Conservation (phyloP, 2,888 invertebrate genomes). For the Esperia sulphurella region DNA sequence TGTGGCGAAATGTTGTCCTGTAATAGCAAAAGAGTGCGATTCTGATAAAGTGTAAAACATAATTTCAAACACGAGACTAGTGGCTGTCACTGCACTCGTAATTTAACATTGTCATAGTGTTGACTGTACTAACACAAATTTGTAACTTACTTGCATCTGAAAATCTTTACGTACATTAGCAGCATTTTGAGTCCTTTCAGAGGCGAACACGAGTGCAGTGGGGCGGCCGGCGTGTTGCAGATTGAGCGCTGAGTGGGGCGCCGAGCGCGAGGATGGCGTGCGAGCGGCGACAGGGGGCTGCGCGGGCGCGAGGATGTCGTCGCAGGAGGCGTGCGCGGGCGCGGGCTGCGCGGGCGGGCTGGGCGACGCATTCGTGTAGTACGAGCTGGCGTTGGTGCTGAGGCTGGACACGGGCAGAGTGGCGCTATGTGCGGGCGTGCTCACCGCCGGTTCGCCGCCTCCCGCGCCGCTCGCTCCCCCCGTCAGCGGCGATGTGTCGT, state of each 20-base stretch:
- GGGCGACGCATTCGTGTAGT: conserved; percentile 81
- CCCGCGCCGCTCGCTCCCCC: conserved; percentile 37
- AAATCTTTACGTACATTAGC: conserved; percentile 17
- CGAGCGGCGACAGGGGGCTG: conserved; percentile 40
- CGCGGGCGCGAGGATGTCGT: conserved; percentile 65
- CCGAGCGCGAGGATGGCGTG: conserved; percentile 65
- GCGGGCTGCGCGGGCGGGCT: conserved; percentile 70
- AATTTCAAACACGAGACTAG: no score
- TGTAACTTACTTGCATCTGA: neutral
- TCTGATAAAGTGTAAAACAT: no score
- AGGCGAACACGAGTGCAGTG: conserved; percentile 50
- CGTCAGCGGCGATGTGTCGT: conserved; percentile 73
- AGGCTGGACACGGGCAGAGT: conserved; percentile 77
- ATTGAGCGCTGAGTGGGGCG: conserved; percentile 71
- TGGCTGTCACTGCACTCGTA: no score
- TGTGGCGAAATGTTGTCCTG: conserved; percentile 69
- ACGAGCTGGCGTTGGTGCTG: conserved; percentile 75
- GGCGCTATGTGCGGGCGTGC: conserved; percentile 71
- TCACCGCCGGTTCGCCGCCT: conserved; percentile 60
- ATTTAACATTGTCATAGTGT: no score
- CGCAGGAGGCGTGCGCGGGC: conserved; percentile 67
- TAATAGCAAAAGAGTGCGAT: conserved; percentile 10
- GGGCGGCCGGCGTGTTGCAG: conserved; percentile 66
- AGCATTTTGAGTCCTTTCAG: conserved; percentile 50
- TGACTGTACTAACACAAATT: no score